Percentiles rank a stretch among this genome's conserved stretches.
These are phyloP conservation scores for Centropristis striata DNA, from an alignment of 2,113 vertebrate genomes.

Conservation along the genomic window DNA sequence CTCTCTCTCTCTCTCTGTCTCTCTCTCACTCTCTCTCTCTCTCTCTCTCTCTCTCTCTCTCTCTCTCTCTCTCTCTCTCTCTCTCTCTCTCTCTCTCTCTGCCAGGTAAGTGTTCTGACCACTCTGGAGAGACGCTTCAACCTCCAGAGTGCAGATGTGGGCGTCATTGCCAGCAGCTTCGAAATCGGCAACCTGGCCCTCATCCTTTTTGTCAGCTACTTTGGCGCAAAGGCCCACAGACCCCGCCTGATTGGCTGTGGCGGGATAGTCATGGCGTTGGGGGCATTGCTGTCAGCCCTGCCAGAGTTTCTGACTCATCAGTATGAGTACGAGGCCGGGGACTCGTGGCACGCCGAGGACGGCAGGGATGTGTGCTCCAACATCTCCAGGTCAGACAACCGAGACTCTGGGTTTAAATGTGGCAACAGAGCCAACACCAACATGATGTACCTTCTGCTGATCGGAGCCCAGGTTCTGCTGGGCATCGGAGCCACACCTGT, in stretches of 20 bases:
- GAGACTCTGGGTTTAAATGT: conserved; percentile 92
- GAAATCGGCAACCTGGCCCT: conserved; percentile 98
- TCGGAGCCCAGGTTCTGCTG: conserved; percentile 97
- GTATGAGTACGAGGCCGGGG: conserved; percentile 93
- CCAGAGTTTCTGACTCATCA: conserved; percentile 98
- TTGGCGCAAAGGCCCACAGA: conserved; percentile 95
- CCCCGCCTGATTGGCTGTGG: conserved; percentile 99
- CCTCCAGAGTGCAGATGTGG: conserved; percentile 97
- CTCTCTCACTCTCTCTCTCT: neutral
- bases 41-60: neutral
- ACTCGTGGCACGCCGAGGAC: conserved; percentile 92
- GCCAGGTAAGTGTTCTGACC: conserved; percentile 96
- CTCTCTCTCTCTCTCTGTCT: too few species aligned
- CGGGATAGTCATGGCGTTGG: conserved; percentile 97
- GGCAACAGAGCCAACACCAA: conserved; percentile 95
- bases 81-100: neutral
- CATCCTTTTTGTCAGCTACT: conserved; percentile 99
- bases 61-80: neutral
- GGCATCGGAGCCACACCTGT: conserved; percentile 98
- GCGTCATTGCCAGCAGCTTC: conserved; percentile 99
- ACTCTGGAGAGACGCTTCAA: conserved; percentile 98
- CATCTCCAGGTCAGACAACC: conserved; percentile 84
- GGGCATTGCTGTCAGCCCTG: conserved; percentile 94
- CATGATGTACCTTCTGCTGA: conserved; percentile 99
- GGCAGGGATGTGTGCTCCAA: conserved; percentile 94